Conservation (phyloP, 2,888 invertebrate genomes). For the Thecophora atra region DNA sequence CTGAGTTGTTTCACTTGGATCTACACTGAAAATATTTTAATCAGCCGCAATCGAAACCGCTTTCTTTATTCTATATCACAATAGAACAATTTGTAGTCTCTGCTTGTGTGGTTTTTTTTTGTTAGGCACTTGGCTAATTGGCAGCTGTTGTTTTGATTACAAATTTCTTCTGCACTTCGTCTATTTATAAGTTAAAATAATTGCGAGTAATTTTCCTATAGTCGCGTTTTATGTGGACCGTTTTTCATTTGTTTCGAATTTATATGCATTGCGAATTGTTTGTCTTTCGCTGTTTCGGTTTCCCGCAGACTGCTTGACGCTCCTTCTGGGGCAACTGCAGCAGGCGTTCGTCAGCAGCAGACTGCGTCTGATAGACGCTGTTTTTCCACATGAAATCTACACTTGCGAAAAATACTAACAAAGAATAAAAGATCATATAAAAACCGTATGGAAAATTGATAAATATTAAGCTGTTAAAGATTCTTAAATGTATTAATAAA, state of each 20-base stretch:
- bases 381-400: no score
- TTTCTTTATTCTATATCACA: no score
- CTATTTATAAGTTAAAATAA: conserved; percentile 6
- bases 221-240: background rate
- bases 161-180: background rate
- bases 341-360: conserved; percentile 9
- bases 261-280: conserved; percentile 1
- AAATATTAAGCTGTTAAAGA: no score
- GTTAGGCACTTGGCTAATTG: conserved; percentile 16
- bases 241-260: conserved; percentile 9
- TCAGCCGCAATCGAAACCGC: no score
- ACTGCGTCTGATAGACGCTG: conserved; percentile 8
- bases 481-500: no score
- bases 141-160: conserved; percentile 10
- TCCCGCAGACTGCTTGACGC: conserved; percentile 32
- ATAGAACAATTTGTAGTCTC: no score
- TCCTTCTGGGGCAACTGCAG: background rate
- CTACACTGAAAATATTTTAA: no score
- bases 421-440: background rate
- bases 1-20: no score
- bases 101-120: background rate
- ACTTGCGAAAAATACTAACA: background rate
- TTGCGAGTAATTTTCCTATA: background rate
- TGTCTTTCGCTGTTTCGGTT: conserved; percentile 4
- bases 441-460: no score